Base-by-base conservation (phyloP, 1,140 invertebrate species). In the Drepana arcuata region DNA sequence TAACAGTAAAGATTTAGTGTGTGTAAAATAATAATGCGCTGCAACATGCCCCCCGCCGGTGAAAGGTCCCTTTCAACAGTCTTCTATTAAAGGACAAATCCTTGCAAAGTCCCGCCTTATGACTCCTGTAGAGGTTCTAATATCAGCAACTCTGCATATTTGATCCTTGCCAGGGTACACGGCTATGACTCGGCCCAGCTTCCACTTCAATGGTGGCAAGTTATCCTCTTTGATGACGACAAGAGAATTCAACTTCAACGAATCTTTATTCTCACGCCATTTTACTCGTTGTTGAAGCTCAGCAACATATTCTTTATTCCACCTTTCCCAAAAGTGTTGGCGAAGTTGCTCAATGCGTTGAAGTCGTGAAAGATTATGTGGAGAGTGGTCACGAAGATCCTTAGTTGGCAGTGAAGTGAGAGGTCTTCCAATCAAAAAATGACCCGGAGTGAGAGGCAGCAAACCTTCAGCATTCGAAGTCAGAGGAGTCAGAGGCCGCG, bases 141-240 rank as follows among this genome's bases (percentile, higher is more conserved):
- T 15, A 13, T 46, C 48, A 0, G 47, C 50, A 4, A 55, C 54
- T 23, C 61, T 24, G 7, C 35, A 31, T 16, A 55, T 14, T 11
- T 34, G 39, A 43, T 65, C 57, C 0, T 23, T 14, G n/a, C 18
- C 18, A 5, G 18, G 18, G 9, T 21, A 21, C 18, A 21, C 4
- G 18, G 4, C 4, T 4, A 21, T 9, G 18, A 21, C 9, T 4
- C 18, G 18, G 9, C 18, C 18, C 18, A 21, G 18, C 4, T 5
- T 4, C 18, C 18, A 21, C 4, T 9, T 4, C 4, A 4, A 5
- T 4, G 18, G 18, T 5, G 9, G 18, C 4, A 21, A 9, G 18
- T 9, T 4, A 21, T 21, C 18, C 4, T 21, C 18, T 9, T 21
- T 21, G 18, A 21, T 9, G 4, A 21, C 18, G 4, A 21, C 18